Evolutionary conservation across 2,888 invertebrate species (phyloP).

Genomic region (Nipponacmea schrenckii): DNA sequence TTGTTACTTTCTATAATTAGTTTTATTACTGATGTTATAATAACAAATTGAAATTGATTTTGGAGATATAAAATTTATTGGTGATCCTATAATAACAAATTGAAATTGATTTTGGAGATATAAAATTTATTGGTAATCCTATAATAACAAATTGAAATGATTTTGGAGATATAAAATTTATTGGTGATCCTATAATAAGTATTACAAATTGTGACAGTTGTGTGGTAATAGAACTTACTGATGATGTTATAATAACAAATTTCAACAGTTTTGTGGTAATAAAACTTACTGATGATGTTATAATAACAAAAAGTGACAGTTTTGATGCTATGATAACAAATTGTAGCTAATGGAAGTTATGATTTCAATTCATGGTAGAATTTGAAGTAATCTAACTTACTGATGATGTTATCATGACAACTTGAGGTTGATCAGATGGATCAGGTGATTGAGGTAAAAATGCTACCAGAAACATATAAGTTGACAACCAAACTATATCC

Average conservation of each 20-base stretch:
- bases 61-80: neutral
- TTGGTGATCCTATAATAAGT: conserved; percentile 48
- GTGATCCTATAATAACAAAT: neutral
- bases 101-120: neutral
- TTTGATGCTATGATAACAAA: too few species aligned
- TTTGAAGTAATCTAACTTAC: conserved; percentile 41
- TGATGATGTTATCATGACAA: conserved; percentile 56
- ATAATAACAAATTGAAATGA: conserved; percentile 57
- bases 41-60: neutral
- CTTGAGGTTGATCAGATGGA: conserved; percentile 49
- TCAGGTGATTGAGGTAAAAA: conserved; percentile 70
- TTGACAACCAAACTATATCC: conserved; percentile 65
- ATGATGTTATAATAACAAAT: neutral
- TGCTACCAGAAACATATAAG: conserved; percentile 81
- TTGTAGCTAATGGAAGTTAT: neutral
- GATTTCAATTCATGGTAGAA: neutral
- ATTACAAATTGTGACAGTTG: too few species aligned
- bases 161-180: conserved; percentile 44
- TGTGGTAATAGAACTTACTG: conserved; percentile 19
- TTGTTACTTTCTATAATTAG: neutral
- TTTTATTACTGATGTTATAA: neutral
- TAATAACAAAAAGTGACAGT: too few species aligned
- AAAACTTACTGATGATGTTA: neutral
- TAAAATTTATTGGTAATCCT: conserved; percentile 53
- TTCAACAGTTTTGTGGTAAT: conserved; percentile 40